Base-by-base conservation (phyloP, 2,888 invertebrate species). In the Diloba caeruleocephala region DNA sequence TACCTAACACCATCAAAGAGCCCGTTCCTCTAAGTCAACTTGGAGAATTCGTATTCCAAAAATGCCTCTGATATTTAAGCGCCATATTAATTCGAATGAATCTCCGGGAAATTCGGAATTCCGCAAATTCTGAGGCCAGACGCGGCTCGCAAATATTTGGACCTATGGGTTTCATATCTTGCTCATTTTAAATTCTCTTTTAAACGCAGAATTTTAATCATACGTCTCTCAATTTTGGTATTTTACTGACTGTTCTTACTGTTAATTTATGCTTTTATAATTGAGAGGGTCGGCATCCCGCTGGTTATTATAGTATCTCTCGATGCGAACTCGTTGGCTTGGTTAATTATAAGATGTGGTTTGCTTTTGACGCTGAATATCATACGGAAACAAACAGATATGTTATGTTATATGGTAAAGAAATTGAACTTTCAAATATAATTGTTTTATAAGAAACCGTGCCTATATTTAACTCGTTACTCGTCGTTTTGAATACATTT, bases 131-230 rank as follows among this genome's bases (percentile, higher is more conserved):
- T 44, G 73, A 57, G 61, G 60, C 45, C 50, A 38, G 39, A 9
- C 13, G 12, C 43, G 62, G 50, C 46, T 59, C 34, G 9, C 60
- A 70, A 71, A 75, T 75, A 70, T 76, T 75, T 49, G 60, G 31
- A 17, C 32, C 45, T 44, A 8, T 33, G 37, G 29, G 33, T 43
- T 33, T 48, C 62, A 45, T 69, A 58, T 64, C 46, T 44, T 39
- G 37, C 37, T 48, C 51, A 56, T 57, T 64, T 63, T 44, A 54
- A 59, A 66, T 65, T 53, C 70, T 59, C 65, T 70, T 59, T 65
- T 44, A 26, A 50, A 41, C 36, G 36, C 19, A 38, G 21, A 41
- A 56, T 55, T 61, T 67, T 51, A 67, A 60, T 44, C 39, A 50
- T 63, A 63, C 28, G 44, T 33, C 42, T 53, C 14, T 13, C 9